Evolutionary conservation across 23 tunicate genomes (phyloP), one percentile per base, ranked within the genome.

Genomic region (Diplosoma virens): DNA sequence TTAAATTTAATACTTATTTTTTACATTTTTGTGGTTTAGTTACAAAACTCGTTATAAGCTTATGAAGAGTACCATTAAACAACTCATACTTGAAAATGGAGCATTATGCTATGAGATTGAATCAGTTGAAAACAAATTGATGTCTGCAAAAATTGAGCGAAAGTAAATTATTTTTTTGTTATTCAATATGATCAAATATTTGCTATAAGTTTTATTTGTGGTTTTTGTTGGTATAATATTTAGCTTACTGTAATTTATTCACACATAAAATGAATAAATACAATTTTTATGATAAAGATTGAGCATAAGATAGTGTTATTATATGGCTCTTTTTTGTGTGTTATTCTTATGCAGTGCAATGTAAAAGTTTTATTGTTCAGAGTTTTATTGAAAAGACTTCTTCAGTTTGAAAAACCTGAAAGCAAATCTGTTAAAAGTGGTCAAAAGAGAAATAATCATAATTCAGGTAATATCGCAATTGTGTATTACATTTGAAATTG

Each of bases 351-450:
- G n/a, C n/a, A n/a, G n/a, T n/a, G n/a, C n/a, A n/a, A n/a, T n/a
- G n/a, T n/a, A n/a, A n/a, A n/a, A n/a, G n/a, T n/a, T n/a, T n/a
- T n/a, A n/a, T 26, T 61, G 28, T 67, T 67, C 21, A 67, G 74
- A 67, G 50, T 9, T 2, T 35, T 67, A 26, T 26, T 67, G 52
- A 67, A 37, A 26, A 26, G 52, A 11, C 24, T 67, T 6, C 14
- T 35, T 5, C 74, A 67, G 24, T 67, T 17, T 67, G 74, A 67
- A 67, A 67, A 67, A 23, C 52, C 74, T 17, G 74, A 67, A 7
- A 67, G 28, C 74, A 67, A 67, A 26, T 2, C 24, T 2, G 74
- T 22, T 14, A 67, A 67, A 35, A n/a, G 28, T 67, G 23, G 9
- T 36, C 26, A n/a, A 3, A 35, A 35, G 21, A 67, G 36, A 25